Conservation (phyloP, 2,113 vertebrate species). For the Anhinga rufa region DNA sequence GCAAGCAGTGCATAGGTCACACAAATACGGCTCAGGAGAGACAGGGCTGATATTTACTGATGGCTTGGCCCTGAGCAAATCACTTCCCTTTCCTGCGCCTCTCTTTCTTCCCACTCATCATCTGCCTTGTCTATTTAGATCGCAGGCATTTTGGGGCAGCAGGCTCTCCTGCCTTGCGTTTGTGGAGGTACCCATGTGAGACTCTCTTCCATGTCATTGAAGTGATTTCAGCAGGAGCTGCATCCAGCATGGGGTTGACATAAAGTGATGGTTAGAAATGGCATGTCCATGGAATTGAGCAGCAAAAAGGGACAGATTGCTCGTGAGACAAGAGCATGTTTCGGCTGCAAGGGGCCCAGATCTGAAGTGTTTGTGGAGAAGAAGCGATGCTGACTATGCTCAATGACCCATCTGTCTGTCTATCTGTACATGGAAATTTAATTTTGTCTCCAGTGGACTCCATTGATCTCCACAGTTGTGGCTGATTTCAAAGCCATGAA, state of each 20-base stretch:
- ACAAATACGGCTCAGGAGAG: not conserved
- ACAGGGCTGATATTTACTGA: slow-evolving; percentile 39
- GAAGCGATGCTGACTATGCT: not conserved
- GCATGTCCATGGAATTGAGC: not conserved
- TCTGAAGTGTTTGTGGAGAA: not conserved
- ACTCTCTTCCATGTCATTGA: not conserved
- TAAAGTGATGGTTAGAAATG: not conserved
- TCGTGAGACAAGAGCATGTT: not conserved
- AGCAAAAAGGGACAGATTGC: not conserved
- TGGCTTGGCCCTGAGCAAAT: slow-evolving; percentile 24
- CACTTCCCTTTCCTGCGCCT: not conserved
- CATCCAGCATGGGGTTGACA: not conserved
- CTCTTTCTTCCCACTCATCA: slow-evolving; percentile 40
- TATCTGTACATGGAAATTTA: not conserved
- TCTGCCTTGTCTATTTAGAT: slow-evolving; percentile 29
- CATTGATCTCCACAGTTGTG: not conserved
- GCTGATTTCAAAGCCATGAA: slow-evolving; percentile 25
- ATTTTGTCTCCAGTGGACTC: not conserved
- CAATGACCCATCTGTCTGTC: not conserved
- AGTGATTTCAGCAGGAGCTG: not conserved
- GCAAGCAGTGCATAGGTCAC: not conserved
- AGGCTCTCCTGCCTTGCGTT: not conserved
- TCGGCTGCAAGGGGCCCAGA: not conserved
- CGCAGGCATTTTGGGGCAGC: not conserved
- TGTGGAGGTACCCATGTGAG: not conserved